Percentiles rank a stretch among this genome's conserved stretches.
Conservation (phyloP, 2,113 vertebrate species). For the Otolemur garnettii region DNA sequence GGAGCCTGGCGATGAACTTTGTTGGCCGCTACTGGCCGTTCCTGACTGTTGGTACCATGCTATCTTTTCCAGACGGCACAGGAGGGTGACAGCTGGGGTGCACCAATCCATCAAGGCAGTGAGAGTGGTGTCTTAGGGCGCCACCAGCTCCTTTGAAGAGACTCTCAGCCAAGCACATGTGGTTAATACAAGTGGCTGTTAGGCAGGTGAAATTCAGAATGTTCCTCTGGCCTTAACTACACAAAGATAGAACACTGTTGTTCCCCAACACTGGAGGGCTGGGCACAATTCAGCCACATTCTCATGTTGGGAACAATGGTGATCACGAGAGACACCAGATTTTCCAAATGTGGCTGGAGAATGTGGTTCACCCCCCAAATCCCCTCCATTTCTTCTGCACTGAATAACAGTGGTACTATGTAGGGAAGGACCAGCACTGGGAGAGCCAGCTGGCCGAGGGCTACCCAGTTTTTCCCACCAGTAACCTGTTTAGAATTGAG, state of each 20-base stretch:
- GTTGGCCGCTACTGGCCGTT: constrained; percentile 27
- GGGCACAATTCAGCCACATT: background rate
- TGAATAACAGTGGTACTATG: background rate
- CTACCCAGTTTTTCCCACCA: background rate
- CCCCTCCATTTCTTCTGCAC: background rate
- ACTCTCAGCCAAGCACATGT: background rate
- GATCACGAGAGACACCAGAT: background rate
- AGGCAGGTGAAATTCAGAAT: background rate
- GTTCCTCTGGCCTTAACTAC: background rate
- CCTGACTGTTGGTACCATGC: constrained; percentile 40
- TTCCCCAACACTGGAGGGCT: background rate
- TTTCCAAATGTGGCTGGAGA: background rate
- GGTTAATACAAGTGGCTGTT: background rate
- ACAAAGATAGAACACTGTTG: background rate
- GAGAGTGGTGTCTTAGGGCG: background rate
- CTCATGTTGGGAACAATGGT: background rate
- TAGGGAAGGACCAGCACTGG: background rate
- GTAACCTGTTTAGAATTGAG: background rate
- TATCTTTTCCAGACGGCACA: constrained; percentile 55
- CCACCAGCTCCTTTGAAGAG: background rate
- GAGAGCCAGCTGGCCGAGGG: background rate
- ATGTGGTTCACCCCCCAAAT: background rate
- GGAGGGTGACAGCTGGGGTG: background rate
- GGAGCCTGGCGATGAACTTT: constrained; percentile 15
- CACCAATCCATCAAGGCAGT: background rate